Conservation (phyloP, 2,888 invertebrate genomes). For the Ochropleura leucogaster region DNA sequence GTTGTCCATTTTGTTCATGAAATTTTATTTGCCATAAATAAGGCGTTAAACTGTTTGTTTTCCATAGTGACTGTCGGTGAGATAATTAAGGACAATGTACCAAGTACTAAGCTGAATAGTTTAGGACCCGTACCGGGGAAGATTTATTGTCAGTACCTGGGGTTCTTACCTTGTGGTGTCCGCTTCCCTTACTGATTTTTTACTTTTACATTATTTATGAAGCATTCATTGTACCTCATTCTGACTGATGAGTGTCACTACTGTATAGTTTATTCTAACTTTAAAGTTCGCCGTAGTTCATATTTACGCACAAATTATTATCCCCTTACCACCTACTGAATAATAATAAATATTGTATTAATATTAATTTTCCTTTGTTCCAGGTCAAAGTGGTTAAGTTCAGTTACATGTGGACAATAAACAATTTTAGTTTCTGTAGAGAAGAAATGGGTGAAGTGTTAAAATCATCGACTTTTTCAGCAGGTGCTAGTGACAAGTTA, state of each 20-base stretch:
- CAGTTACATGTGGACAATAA: slow-evolving; percentile 99
- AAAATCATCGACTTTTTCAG: slow-evolving; percentile 99
- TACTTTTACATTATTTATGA: slow-evolving; percentile 63
- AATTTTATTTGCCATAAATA: slow-evolving; percentile 81
- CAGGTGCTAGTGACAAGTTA: slow-evolving; percentile 99
- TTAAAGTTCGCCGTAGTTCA: slow-evolving; percentile 4
- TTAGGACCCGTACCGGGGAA: slow-evolving; percentile 66
- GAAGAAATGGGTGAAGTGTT: slow-evolving; percentile 99
- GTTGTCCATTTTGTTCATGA: slow-evolving; percentile 63
- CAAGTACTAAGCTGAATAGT: slow-evolving; percentile 72
- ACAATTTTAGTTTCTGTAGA: slow-evolving; percentile 99
- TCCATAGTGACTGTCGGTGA: slow-evolving; percentile 71
- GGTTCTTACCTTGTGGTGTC: slow-evolving; percentile 65
- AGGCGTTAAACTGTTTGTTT: slow-evolving; percentile 76
- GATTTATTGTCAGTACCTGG: slow-evolving; percentile 71
- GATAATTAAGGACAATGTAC: slow-evolving; percentile 76
- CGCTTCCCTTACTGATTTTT: slow-evolving; percentile 56
- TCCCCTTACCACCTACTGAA: slow-evolving; percentile 28
- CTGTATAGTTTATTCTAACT: slow-evolving; percentile 5
- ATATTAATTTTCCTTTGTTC: slow-evolving; percentile 79
- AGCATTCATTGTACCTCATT: slow-evolving; percentile 53
- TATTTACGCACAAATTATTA: not conserved
- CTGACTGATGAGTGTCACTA: slow-evolving; percentile 32
- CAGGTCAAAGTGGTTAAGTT: slow-evolving; percentile 99
- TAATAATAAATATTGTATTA: slow-evolving; percentile 61